Conservation (phyloP, 1,140 invertebrate genomes). For the Platyura marginata region DNA sequence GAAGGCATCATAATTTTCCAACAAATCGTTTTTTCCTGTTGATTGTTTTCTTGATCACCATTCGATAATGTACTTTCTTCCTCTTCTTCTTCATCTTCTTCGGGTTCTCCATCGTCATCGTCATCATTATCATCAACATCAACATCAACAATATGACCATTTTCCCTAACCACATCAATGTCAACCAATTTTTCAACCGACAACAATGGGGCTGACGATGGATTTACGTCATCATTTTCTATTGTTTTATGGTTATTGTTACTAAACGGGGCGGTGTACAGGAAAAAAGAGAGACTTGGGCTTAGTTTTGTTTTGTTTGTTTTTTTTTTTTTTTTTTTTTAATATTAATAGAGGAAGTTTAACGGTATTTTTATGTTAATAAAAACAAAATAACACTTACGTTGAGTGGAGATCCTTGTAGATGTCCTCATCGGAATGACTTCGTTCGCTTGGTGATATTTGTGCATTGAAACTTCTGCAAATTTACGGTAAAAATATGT, state of each 20-base stretch:
- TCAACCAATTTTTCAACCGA: too few relatives aligned
- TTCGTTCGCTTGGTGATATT: slow-evolving; percentile 27
- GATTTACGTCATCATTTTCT: not conserved
- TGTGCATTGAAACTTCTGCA: slow-evolving; percentile 57
- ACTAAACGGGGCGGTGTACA: not conserved
- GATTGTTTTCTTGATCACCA: not conserved
- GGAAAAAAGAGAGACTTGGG: not conserved
- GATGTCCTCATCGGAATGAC: slow-evolving; percentile 60
- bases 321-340: too few relatives aligned
- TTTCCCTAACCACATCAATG: too few relatives aligned
- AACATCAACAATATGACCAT: too few relatives aligned
- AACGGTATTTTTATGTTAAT: too few relatives aligned
- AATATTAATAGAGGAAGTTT: too few relatives aligned
- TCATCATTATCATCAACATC: slow-evolving; percentile 3
- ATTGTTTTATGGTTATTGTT: not conserved
- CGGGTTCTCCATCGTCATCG: slow-evolving; percentile 16
- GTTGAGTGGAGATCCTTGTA: slow-evolving; percentile 61
- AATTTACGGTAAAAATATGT: too few relatives aligned
- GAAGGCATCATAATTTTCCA: slow-evolving; percentile 12
- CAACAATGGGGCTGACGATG: too few relatives aligned
- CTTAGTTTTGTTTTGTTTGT: too few relatives aligned
- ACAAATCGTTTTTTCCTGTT: not conserved
- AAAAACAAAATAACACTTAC: slow-evolving; percentile 32
- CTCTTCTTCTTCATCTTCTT: not conserved
- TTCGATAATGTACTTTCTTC: not conserved